phyloP scores from a whole-genome alignment of 2,888 invertebrate species.

The Leptogaster cylindrica region DNA sequence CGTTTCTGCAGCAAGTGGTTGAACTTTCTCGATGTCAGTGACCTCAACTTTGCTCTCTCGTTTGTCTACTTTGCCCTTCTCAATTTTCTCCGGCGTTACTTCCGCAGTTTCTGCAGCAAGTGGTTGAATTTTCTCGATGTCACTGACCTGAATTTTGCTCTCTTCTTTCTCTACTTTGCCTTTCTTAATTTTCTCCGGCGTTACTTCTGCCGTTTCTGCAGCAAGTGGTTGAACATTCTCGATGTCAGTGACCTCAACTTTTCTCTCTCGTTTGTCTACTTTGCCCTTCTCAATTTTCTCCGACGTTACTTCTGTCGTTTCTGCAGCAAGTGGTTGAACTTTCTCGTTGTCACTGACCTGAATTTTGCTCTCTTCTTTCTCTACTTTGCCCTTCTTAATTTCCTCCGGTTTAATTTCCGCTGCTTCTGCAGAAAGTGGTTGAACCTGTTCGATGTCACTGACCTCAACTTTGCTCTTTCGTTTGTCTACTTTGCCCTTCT shows the following conservation, averaged over 20 bases:
- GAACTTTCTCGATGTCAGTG: not conserved
- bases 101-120: not conserved
- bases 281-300: constrained; percentile 8
- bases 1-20: constrained; percentile 4
- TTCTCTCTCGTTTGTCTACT: not conserved
- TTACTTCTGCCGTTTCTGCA: constrained; percentile 37
- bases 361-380: not conserved
- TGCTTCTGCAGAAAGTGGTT: constrained; percentile 43
- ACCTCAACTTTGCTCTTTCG: not conserved
- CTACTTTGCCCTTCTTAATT: constrained; percentile 3
- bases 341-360: constrained; percentile 37
- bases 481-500: constrained; percentile 10
- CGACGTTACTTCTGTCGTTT: not conserved
- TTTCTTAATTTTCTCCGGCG: not conserved
- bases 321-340: not conserved
- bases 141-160: constrained; percentile 9
- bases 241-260: not conserved
- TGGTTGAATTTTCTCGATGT: constrained; percentile 21
- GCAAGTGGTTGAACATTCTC: constrained; percentile 33
- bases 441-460: not conserved
- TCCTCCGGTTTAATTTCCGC: constrained; percentile 6
- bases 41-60: not conserved
- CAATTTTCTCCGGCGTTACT: not conserved
- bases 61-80: not conserved
- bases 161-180: constrained; percentile 14